A percentile compares a stretch with the other conserved stretches of the same genome.
Conservation (phyloP, 1,140 invertebrate species). For the Psilanteris sp. region DNA sequence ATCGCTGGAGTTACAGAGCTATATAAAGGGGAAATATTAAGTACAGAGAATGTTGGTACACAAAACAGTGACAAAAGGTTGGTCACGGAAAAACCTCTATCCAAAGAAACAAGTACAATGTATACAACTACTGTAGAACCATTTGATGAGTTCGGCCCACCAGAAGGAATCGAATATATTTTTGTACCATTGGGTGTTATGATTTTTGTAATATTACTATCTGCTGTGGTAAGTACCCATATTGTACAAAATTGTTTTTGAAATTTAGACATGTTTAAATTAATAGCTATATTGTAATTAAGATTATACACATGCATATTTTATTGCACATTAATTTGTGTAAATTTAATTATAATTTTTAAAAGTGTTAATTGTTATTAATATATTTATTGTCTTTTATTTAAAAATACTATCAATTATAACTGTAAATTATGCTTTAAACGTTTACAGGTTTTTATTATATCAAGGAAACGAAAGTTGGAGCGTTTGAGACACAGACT, state of each 20-base stretch:
- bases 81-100: conserved; percentile 40
- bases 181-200: conserved; percentile 78
- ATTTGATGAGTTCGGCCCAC: conserved; percentile 76
- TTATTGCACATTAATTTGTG: too few species aligned
- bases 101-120: conserved; percentile 48
- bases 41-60: conserved; percentile 13
- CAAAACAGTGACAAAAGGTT: conserved; percentile 55
- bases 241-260: too few species aligned
- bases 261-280: too few species aligned
- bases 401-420: too few species aligned
- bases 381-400: too few species aligned
- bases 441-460: conserved; percentile 78
- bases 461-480: conserved; percentile 80
- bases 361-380: too few species aligned
- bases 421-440: too few species aligned
- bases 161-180: conserved; percentile 78
- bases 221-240: conserved; percentile 79
- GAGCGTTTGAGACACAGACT: conserved; percentile 83
- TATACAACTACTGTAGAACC: conserved; percentile 70
- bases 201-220: conserved; percentile 77
- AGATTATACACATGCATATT: too few species aligned
- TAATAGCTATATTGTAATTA: too few species aligned
- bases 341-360: too few species aligned
- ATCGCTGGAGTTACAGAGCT: conserved; percentile 21
- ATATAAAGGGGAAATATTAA: conserved; percentile 8